phyloP scores from a whole-genome alignment of 2,888 invertebrate genomes.

The Drosophila rubida region DNA sequence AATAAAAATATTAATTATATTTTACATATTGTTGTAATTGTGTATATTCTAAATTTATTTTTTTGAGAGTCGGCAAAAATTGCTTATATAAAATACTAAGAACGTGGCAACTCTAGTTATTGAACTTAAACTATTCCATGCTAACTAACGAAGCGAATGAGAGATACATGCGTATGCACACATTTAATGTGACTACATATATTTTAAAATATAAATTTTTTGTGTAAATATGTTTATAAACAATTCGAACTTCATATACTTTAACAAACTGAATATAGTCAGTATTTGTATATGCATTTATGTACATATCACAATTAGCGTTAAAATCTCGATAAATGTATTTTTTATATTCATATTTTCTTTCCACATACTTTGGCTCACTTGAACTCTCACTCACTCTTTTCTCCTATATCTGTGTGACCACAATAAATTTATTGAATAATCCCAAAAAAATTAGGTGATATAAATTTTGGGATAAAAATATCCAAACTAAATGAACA shows the following conservation, averaged over 20 bases:
- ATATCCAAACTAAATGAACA: not conserved
- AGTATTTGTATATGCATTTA: not conserved
- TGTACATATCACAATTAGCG: not conserved
- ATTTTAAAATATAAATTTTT: slow-evolving; percentile 29
- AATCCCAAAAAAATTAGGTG: slow-evolving; percentile 13
- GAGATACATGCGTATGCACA: slow-evolving; percentile 13
- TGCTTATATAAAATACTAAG: slow-evolving; percentile 55
- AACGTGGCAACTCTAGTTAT: slow-evolving; percentile 59
- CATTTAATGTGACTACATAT: slow-evolving; percentile 29
- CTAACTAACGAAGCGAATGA: slow-evolving; percentile 20
- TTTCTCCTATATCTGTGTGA: slow-evolving; percentile 24
- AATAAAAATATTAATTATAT: not conserved
- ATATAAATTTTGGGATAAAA: not conserved
- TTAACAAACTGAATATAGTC: not conserved
- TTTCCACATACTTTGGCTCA: slow-evolving; percentile 30
- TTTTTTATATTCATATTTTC: slow-evolving; percentile 1
- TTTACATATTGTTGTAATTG: not conserved
- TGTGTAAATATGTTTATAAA: not conserved
- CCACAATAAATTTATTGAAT: not conserved
- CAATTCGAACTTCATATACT: too few species aligned
- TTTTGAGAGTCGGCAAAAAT: not conserved
- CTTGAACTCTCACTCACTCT: slow-evolving; percentile 44
- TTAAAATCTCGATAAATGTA: not conserved
- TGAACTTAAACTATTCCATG: slow-evolving; percentile 26
- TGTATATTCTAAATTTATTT: not conserved